These are phyloP conservation scores for Pseudotriccus pelzelni DNA, from an alignment of 2,797 vertebrate species.

Conservation along the genomic window DNA sequence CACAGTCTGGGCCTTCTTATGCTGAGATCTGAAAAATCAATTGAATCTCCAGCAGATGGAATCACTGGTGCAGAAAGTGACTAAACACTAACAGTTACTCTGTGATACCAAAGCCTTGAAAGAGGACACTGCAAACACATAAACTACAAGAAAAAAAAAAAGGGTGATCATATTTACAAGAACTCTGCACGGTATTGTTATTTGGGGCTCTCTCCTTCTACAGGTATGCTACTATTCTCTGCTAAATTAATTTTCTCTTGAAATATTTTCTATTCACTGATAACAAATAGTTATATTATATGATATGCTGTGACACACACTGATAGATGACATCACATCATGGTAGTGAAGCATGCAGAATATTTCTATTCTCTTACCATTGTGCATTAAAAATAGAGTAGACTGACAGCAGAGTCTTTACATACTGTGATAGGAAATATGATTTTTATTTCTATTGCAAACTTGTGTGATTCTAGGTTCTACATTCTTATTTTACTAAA, in stretches of 20 bases:
- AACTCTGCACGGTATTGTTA: neutral
- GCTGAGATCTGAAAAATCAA: conserved; percentile 57
- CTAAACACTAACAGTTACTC: neutral
- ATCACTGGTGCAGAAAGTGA: conserved; percentile 52
- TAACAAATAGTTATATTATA: neutral
- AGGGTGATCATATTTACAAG: neutral
- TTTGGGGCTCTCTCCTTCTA: neutral
- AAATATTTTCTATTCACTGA: neutral
- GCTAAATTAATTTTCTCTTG: neutral
- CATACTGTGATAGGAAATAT: neutral
- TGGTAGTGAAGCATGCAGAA: neutral
- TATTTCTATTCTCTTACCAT: neutral
- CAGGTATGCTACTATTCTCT: neutral
- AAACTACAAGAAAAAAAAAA: neutral
- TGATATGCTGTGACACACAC: neutral
- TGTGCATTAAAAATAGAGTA: neutral
- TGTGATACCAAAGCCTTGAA: neutral
- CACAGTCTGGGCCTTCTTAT: conserved; percentile 19
- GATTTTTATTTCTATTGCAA: neutral
- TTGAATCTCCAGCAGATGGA: conserved; percentile 27
- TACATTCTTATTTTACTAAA: neutral
- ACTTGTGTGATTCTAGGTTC: neutral
- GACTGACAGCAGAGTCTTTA: neutral
- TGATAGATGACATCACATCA: neutral
- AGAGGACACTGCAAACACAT: neutral